Conservation (phyloP, 2,888 invertebrate genomes). For the Drosophila algonquin region DNA sequence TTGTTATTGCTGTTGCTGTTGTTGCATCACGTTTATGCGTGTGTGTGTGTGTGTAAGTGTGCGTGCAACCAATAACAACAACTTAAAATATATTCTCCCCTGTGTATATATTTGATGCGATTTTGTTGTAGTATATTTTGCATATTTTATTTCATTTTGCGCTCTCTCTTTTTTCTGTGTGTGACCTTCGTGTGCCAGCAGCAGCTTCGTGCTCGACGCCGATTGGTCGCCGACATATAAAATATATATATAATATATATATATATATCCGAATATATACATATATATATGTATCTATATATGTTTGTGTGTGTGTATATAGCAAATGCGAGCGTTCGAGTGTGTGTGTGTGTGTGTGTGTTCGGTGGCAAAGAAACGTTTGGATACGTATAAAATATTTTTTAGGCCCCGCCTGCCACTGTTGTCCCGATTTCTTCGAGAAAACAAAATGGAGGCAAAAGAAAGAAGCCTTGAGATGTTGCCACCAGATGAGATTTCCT, state of each 20-base stretch:
- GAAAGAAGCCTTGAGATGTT: not conserved
- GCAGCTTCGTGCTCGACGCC: slow-evolving; percentile 69
- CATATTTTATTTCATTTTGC: slow-evolving; percentile 76
- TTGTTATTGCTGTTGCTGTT: slow-evolving; percentile 48
- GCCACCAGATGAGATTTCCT: not conserved
- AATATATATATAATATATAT: slow-evolving; percentile 48
- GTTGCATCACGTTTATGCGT: slow-evolving; percentile 33
- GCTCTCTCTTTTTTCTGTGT: slow-evolving; percentile 57
- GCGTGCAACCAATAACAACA: slow-evolving; percentile 73
- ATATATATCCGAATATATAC: slow-evolving; percentile 1
- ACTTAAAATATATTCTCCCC: slow-evolving; percentile 63
- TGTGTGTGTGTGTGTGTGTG: slow-evolving; percentile 36
- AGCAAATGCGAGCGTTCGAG: too few species aligned
- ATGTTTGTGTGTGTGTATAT: slow-evolving; percentile 30
- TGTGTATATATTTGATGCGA: slow-evolving; percentile 11
- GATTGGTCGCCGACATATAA: slow-evolving; percentile 68
- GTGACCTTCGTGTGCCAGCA: slow-evolving; percentile 36
- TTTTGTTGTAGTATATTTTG: slow-evolving; percentile 69
- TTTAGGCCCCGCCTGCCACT: slow-evolving; percentile 26
- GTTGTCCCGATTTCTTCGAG: not conserved
- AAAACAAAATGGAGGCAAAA: not conserved
- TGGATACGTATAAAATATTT: slow-evolving; percentile 57
- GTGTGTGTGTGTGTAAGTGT: slow-evolving; percentile 35
- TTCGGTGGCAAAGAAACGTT: slow-evolving; percentile 60
- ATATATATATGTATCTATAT: not conserved